Conservation (phyloP, 64 coral and sea anemone species). For the Platygyra sinensis region DNA sequence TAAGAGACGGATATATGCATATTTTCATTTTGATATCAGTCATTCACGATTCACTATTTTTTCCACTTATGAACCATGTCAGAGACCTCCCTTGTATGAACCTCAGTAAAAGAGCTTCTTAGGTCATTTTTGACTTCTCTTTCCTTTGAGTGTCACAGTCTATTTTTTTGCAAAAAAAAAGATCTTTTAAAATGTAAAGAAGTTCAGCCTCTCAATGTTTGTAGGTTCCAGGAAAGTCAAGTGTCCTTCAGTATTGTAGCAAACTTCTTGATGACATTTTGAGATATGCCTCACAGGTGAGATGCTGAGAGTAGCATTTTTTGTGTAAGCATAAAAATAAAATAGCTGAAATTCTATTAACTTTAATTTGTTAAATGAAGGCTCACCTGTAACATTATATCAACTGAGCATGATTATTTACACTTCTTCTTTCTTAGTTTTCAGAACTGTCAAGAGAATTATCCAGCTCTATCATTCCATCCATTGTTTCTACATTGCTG, state of each 20-base stretch:
- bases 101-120: not conserved
- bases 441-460: slow-evolving; percentile 38
- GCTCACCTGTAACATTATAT: not conserved
- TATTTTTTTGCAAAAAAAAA: too few relatives aligned
- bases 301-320: not conserved
- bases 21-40: too few relatives aligned
- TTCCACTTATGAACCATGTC: too few relatives aligned
- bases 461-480: slow-evolving; percentile 1
- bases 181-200: too few relatives aligned
- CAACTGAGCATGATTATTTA: too few relatives aligned
- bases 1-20: too few relatives aligned
- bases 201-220: not conserved
- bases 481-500: slow-evolving; percentile 10
- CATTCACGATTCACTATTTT: too few relatives aligned
- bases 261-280: slow-evolving; percentile 38
- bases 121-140: not conserved
- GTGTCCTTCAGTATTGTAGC: slow-evolving; percentile 9
- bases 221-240: not conserved
- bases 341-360: not conserved
- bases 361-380: too few relatives aligned
- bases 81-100: too few relatives aligned
- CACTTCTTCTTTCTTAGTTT: not conserved
- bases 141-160: not conserved
- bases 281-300: slow-evolving; percentile 20
- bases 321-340: not conserved